A percentile compares a stretch with the other conserved stretches of the same genome.
phyloP scores from a whole-genome alignment of 1,140 invertebrate genomes.

The Mizuhopecten yessoensis region DNA sequence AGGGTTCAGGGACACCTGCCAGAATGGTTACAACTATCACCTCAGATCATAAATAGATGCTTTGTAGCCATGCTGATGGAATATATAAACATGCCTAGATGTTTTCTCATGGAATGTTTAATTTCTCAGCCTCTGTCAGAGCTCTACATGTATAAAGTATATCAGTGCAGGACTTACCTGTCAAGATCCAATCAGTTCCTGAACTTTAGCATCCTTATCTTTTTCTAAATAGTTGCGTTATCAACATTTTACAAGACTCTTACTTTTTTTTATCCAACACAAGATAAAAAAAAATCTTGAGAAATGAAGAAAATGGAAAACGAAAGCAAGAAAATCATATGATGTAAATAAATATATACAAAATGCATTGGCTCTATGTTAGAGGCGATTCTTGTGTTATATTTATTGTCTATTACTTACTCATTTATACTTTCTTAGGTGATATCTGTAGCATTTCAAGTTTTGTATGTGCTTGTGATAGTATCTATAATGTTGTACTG shows the following conservation, averaged over 20 bases:
- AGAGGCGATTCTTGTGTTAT: too few species aligned
- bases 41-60: background rate
- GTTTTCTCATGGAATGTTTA: background rate
- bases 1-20: background rate
- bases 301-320: background rate
- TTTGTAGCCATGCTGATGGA: conserved; percentile 4
- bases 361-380: too few species aligned
- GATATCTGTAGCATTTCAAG: too few species aligned
- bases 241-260: background rate
- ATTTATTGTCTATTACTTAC: too few species aligned
- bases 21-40: background rate
- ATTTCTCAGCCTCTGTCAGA: background rate
- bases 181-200: background rate
- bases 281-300: background rate
- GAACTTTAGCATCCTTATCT: conserved; percentile 34
- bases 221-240: conserved; percentile 8
- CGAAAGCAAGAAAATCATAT: too few species aligned
- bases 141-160: background rate
- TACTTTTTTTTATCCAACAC: background rate
- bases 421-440: too few species aligned
- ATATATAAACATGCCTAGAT: background rate
- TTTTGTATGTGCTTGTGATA: too few species aligned
- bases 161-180: background rate
- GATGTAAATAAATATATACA: too few species aligned
- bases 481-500: too few species aligned